Evolutionary conservation across 2,888 invertebrate species (phyloP).

Genomic region (Cyrtodaria siliqua): DNA sequence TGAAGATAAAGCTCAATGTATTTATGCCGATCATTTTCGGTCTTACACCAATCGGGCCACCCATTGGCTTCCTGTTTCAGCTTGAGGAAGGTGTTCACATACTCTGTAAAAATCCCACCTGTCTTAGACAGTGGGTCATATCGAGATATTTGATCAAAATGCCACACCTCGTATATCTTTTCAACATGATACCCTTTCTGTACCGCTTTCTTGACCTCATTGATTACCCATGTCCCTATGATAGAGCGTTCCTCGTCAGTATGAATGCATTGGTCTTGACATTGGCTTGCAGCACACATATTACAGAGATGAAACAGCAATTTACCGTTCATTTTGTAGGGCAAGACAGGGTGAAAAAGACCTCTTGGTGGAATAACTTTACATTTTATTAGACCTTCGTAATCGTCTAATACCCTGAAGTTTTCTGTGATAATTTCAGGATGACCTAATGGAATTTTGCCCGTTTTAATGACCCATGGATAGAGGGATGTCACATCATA

Average conservation of each 20-base stretch:
- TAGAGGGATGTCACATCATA: too few species aligned
- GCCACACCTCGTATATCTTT: constrained; percentile 51
- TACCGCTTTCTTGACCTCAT: constrained; percentile 18
- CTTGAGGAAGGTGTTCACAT: constrained; percentile 48
- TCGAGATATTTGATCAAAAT: constrained; percentile 40
- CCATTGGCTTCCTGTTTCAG: constrained; percentile 71
- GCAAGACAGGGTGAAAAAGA: too few species aligned
- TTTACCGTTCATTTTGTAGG: too few species aligned
- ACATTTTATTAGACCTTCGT: too few species aligned
- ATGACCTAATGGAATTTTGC: too few species aligned
- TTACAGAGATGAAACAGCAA: too few species aligned
- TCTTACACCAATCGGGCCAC: constrained; percentile 36
- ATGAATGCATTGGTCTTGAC: constrained; percentile 31
- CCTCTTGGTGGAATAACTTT: too few species aligned
- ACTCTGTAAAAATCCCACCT: constrained; percentile 72
- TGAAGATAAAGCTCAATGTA: constrained; percentile 5
- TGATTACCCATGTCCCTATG: constrained; percentile 38
- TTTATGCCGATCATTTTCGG: not conserved
- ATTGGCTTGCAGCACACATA: too few species aligned
- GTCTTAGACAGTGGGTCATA: constrained; percentile 15
- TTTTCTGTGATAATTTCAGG: too few species aligned
- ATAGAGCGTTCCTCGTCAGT: constrained; percentile 26
- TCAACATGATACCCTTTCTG: constrained; percentile 38
- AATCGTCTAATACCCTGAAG: too few species aligned
- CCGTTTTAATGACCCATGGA: too few species aligned